phyloP scores from a whole-genome alignment of 2,797 vertebrate species.

The Pangasius sanitwongsei region DNA sequence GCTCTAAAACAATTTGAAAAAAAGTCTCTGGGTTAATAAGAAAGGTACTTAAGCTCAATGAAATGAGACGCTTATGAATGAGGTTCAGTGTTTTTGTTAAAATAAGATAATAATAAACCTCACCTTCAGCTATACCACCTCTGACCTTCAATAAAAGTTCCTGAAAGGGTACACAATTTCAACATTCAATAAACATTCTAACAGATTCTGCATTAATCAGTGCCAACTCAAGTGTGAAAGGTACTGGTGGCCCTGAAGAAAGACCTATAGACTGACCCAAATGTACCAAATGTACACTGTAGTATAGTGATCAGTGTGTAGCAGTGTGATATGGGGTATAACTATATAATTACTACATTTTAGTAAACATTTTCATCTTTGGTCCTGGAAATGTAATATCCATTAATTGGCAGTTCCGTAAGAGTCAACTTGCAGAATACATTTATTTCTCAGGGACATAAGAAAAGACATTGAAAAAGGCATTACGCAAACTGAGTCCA shows the following conservation, averaged over 20 bases:
- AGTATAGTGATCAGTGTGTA: background rate
- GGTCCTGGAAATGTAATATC: background rate
- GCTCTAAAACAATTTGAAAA: conserved; percentile 11
- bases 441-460: background rate
- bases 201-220: background rate
- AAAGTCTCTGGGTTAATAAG: background rate
- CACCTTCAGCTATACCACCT: background rate
- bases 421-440: background rate
- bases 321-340: background rate
- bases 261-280: background rate
- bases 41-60: background rate
- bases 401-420: background rate
- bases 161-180: background rate
- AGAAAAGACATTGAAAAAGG: background rate
- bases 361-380: background rate
- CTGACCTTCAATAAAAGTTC: background rate
- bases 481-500: background rate
- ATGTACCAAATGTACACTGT: background rate
- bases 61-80: background rate
- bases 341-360: background rate
- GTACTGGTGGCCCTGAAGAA: background rate
- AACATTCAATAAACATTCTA: background rate
- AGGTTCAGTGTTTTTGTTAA: background rate
- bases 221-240: background rate
- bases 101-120: background rate